phyloP scores from a whole-genome alignment of 2,797 vertebrate genomes.

The Rousettus madagascariensis region DNA sequence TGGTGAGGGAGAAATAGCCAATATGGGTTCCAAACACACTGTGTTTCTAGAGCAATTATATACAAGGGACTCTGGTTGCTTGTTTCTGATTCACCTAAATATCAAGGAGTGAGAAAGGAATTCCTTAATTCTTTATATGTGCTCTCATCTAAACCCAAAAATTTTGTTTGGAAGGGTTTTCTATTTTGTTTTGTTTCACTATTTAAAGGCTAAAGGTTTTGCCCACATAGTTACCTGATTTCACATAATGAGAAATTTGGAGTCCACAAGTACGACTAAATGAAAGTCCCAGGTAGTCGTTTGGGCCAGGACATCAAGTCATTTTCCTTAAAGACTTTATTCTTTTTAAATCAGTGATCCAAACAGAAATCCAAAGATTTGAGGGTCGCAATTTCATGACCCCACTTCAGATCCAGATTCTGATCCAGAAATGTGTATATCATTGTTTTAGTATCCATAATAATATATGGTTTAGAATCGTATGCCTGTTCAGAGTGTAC shows the following conservation, averaged over 20 bases:
- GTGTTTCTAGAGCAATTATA: neutral
- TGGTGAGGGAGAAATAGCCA: neutral
- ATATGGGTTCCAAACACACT: neutral
- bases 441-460: neutral
- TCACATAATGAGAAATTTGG: constrained; percentile 57
- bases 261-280: neutral
- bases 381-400: constrained; percentile 28
- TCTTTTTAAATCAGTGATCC: constrained; percentile 1
- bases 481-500: neutral
- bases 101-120: neutral
- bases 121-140: constrained; percentile 27
- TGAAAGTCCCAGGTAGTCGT: neutral
- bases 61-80: neutral
- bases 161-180: neutral
- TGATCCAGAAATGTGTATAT: neutral
- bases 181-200: neutral
- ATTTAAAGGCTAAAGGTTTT: constrained; percentile 27
- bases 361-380: constrained; percentile 37
- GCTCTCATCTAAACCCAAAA: neutral
- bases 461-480: neutral
- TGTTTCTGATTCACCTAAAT: constrained; percentile 15
- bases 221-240: neutral
- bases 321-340: constrained; percentile 33
- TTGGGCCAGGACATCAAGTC: neutral
- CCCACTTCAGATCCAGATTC: constrained; percentile 17